Percentiles rank a stretch among this genome's conserved stretches.
Conservation (phyloP, 2,888 invertebrate genomes). For the Melanostoma mellinum region DNA sequence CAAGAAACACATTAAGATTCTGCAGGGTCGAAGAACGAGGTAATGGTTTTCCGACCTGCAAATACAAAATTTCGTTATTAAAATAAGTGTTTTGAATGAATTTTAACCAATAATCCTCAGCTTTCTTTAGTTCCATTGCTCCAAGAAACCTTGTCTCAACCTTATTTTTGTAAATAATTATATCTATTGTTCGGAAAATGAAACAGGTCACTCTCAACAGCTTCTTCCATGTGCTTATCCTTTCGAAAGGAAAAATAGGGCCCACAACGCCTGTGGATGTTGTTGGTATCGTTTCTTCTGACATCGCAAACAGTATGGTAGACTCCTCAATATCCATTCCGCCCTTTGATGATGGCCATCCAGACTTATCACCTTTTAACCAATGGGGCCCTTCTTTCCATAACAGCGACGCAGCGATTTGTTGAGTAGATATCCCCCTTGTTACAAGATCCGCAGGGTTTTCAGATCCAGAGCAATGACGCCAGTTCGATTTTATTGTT, state of each 20-base stretch:
- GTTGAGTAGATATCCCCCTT: constrained; percentile 24
- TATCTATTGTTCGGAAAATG: no score
- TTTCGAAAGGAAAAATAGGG: not conserved
- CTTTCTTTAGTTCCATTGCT: constrained; percentile 27
- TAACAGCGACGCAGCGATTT: constrained; percentile 7
- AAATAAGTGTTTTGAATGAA: constrained; percentile 20
- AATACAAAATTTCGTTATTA: constrained; percentile 14
- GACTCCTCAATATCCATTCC: not conserved
- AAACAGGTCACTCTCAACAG: no score
- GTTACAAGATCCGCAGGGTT: constrained; percentile 27
- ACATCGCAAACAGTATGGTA: constrained; percentile 2
- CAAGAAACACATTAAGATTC: constrained; percentile 12
- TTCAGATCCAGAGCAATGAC: constrained; percentile 25
- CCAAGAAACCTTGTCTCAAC: not conserved
- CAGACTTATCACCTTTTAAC: constrained; percentile 13
- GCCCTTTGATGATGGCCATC: constrained; percentile 4
- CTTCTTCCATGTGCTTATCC: no score
- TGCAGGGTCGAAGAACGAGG: not conserved
- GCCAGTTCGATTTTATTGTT: constrained; percentile 14
- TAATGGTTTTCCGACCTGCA: constrained; percentile 9
- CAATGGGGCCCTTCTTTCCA: constrained; percentile 17
- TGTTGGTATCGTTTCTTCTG: not conserved
- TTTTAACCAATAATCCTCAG: constrained; percentile 31
- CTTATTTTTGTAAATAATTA: no score
- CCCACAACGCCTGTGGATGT: not conserved